Evolutionary conservation across 2,888 invertebrate genomes (phyloP).

Genomic region (Agrochola litura): DNA sequence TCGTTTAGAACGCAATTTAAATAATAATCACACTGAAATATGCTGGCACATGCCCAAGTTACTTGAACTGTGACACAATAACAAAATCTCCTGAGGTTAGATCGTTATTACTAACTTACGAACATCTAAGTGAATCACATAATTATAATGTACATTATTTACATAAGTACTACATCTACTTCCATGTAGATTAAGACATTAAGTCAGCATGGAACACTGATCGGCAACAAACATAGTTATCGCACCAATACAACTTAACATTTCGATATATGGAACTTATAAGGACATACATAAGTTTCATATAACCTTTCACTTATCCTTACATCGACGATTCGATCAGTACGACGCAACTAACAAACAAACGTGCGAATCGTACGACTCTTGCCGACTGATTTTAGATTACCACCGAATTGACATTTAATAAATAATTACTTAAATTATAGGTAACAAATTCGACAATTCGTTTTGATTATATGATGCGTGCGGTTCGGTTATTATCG

Average conservation of each 20-base stretch:
- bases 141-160: conserved; percentile 87
- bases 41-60: conserved; percentile 23
- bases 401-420: conserved; percentile 48
- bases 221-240: conserved; percentile 51
- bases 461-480: conserved; percentile 12
- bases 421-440: conserved; percentile 55
- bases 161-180: conserved; percentile 79
- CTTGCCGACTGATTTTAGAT: conserved; percentile 50
- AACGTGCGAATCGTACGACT: conserved; percentile 59
- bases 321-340: conserved; percentile 34
- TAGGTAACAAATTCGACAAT: conserved; percentile 44
- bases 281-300: conserved; percentile 25
- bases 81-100: conserved; percentile 71
- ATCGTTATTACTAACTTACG: conserved; percentile 76
- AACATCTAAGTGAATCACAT: conserved; percentile 82
- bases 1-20: conserved; percentile 43
- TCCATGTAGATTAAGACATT: conserved; percentile 70
- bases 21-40: conserved; percentile 47
- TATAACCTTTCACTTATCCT: conserved; percentile 6
- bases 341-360: conserved; percentile 56
- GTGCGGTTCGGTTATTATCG: conserved; percentile 33
- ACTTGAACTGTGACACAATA: conserved; percentile 57
- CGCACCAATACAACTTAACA: conserved; percentile 21
- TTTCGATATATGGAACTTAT: conserved; percentile 37
- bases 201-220: conserved; percentile 41